phyloP scores from a whole-genome alignment of 2,797 vertebrate genomes.

The Caiman crocodilus region DNA sequence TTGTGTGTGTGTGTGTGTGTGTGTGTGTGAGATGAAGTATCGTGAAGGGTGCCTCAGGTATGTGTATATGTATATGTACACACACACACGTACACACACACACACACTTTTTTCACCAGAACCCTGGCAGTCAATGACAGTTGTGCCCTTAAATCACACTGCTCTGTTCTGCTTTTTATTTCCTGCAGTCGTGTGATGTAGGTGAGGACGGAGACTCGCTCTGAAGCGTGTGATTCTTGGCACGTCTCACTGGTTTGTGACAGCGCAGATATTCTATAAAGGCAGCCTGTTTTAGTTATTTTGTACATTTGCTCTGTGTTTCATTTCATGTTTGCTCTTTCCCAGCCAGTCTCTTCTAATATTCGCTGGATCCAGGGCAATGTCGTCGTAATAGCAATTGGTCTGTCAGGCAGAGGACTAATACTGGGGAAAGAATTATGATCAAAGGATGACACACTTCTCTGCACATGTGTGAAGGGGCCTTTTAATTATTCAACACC shows the following conservation, averaged over 20 bases:
- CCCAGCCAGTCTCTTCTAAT: background rate
- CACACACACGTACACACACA: too few species aligned
- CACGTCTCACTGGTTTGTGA: background rate
- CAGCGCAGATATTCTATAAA: background rate
- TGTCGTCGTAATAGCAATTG: background rate
- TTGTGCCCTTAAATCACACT: too few species aligned
- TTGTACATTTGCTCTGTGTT: background rate
- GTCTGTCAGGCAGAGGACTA: background rate
- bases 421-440: background rate
- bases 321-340: slow-evolving; percentile 7
- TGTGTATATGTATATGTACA: too few species aligned
- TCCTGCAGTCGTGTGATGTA: background rate
- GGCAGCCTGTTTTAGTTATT: slow-evolving; percentile 7
- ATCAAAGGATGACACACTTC: slow-evolving; percentile 31
- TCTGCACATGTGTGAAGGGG: background rate
- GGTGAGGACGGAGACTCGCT: background rate
- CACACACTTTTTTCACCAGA: too few species aligned
- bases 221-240: background rate
- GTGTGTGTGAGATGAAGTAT: too few species aligned
- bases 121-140: background rate
- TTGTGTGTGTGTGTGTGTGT: too few species aligned
- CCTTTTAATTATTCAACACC: slow-evolving; percentile 28
- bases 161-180: background rate
- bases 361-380: background rate
- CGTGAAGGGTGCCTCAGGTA: too few species aligned